Base-by-base conservation (phyloP, 2,113 vertebrate species). In the Apteryx mantelli region DNA sequence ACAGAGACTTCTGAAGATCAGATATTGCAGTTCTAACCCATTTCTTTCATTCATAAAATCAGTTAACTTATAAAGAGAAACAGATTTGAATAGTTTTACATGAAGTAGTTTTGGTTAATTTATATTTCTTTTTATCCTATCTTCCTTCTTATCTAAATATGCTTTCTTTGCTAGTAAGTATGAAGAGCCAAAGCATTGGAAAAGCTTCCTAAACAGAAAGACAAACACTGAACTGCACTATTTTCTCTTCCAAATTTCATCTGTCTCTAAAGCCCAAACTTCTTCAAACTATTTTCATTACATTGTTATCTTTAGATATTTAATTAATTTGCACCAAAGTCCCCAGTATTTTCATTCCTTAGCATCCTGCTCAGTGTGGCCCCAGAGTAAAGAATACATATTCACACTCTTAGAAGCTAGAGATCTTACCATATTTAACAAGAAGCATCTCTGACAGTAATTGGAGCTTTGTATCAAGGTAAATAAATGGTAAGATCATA, bases 401-500 rank as follows among this genome's bases (percentile, higher is more conserved):
- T 98, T 95, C 96, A 94, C 95, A 87, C 74, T 94, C 94, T 98
- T 73, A 97, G 97, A 98, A 98, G 96, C 96, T 89, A 60, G 91
- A 93, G 60, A 94, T 97, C 94, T 98, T 97, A 95, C 96, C 94
- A 96, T 98, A 97, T 98, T 98, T 98, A 98, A 98, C 97, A 97
- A 97, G 97, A 97, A 98, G 94, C 89, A 91, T 97, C 97, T 97
- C 97, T 98, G 98, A 98, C 98, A 98, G 98, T 98, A 98, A 98
- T 96, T 98, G 98, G 97, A 97, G 92, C 97, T 98, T 96, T 5
- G 1, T 97, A 98, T 97, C 97, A 98, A 98, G 98, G 97, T 98
- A 98, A 98, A 98, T 98, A 98, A 98, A 98, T 95, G 96, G 96
- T 75, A 95, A 97, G 98, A 98, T 98, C 97, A 97, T 95, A 97